phyloP scores from a whole-genome alignment of 2,797 vertebrate genomes.

The Luscinia megarhynchos region DNA sequence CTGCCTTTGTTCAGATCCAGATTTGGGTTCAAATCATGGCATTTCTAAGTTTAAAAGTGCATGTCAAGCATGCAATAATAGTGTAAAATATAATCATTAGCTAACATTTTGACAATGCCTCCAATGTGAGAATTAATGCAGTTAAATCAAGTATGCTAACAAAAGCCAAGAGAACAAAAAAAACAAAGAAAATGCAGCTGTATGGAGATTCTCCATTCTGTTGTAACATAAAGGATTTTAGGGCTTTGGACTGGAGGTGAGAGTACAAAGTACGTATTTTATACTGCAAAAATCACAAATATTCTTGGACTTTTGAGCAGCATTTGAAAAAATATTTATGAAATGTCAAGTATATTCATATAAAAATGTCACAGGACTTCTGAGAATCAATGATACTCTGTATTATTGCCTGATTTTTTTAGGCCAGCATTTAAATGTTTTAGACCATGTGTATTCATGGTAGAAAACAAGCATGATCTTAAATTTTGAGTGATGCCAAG shows the following conservation, averaged over 20 bases:
- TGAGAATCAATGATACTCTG: rapidly evolving
- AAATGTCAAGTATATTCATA: background rate
- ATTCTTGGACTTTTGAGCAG: background rate
- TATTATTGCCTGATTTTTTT: background rate
- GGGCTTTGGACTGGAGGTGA: background rate
- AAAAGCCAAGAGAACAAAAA: background rate
- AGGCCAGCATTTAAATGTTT: background rate
- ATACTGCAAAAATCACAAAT: background rate
- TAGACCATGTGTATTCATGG: background rate
- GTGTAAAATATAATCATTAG: background rate
- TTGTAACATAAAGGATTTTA: background rate
- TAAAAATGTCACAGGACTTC: background rate
- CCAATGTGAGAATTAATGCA: background rate
- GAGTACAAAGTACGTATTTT: background rate
- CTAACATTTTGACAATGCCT: conserved; percentile 37
- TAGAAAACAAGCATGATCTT: background rate
- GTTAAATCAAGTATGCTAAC: background rate
- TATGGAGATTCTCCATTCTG: background rate
- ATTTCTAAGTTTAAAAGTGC: background rate
- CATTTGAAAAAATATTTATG: background rate
- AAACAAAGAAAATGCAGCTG: background rate
- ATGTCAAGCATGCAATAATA: background rate
- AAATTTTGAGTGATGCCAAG: background rate
- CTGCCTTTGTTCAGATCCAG: background rate
- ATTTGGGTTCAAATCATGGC: background rate